Base-by-base conservation (phyloP, 1,140 invertebrate species). In the Hesperophylax magnus region DNA sequence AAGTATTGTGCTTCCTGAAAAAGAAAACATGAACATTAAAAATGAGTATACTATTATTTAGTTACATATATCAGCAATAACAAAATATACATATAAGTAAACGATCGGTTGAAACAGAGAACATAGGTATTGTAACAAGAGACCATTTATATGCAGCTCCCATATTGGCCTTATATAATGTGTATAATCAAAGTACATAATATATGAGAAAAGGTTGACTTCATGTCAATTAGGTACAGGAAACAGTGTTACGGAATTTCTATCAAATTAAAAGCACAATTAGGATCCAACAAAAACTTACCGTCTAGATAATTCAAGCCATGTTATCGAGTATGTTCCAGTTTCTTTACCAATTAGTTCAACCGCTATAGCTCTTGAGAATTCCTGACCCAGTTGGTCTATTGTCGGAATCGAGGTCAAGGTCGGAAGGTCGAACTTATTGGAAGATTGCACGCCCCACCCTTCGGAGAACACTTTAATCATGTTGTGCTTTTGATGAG, bases 401-500 rank as follows among this genome's bases (percentile, higher is more conserved):
- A 93, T 89, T 74, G 92, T 89, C 0, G 91, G 88, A 65, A 89
- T 89, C 34, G 91, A 91, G 0, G 90, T 86, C 5, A 90, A 82
- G 20, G 91, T 86, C 54, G 89, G 88, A 6, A 86, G 85, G 9
- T 89, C 88, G 15, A 90, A 87, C 20, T 88, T 84, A 39, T 89
- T 87, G 22, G 87, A 87, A 63, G 84, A 78, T 14, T 47, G 39
- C 53, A 83, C 78, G 20, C 69, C 61, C 95, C 96, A 97, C 27
- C 95, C 96, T 78, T 95, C 93, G 63, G 95, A 96, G 86, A 97
- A 97, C 60, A 97, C 92, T 89, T 96, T 95, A 2, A 95, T 94
- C 27, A 92, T 85, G 69, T 92, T 90, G 78, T 93, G 90, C 27
- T 90, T 88, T 69, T 90, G 89, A 47, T 92, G 90, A n/a, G 89